These are phyloP conservation scores for Ammodytes dubius DNA, from an alignment of 2,113 vertebrate genomes.

Conservation along the genomic window DNA sequence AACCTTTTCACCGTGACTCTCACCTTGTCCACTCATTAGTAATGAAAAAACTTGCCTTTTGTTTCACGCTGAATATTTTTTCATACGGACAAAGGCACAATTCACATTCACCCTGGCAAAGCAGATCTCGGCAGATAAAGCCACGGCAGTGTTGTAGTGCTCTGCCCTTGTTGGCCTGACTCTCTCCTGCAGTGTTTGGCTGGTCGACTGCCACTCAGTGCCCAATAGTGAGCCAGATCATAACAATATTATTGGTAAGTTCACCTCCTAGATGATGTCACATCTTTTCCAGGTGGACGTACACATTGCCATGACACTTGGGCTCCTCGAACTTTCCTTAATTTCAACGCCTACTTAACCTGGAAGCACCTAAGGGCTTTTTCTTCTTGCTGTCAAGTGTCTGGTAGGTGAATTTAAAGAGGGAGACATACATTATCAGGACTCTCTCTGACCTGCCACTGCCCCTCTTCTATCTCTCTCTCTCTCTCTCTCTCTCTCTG, in stretches of 20 bases:
- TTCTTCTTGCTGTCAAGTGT: constrained; percentile 48
- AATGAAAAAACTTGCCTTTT: constrained; percentile 96
- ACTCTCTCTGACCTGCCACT: constrained; percentile 54
- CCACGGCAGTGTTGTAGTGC: constrained; percentile 85
- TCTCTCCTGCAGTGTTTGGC: constrained; percentile 10
- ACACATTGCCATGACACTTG: not conserved
- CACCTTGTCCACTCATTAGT: constrained; percentile 94
- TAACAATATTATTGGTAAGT: constrained; percentile 1
- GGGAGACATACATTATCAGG: constrained; percentile 54
- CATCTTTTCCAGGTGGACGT: not conserved
- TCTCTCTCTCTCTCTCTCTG: constrained; percentile 45
- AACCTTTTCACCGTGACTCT: constrained; percentile 95
- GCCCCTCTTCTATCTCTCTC: constrained; percentile 53
- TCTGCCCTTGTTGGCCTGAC: constrained; percentile 63
- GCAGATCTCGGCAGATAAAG: constrained; percentile 89
- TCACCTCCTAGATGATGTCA: constrained; percentile 1
- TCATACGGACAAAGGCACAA: constrained; percentile 92
- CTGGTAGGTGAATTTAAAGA: constrained; percentile 50
- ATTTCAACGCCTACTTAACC: constrained; percentile 9
- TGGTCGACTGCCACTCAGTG: constrained; percentile 9
- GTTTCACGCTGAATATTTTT: constrained; percentile 94
- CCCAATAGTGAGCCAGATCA: not conserved
- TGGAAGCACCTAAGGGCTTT: not conserved
- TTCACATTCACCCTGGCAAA: constrained; percentile 85
- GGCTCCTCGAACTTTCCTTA: constrained; percentile 10